Evolutionary conservation across 2,113 vertebrate genomes (phyloP).

Genomic region (Eurypyga helias): DNA sequence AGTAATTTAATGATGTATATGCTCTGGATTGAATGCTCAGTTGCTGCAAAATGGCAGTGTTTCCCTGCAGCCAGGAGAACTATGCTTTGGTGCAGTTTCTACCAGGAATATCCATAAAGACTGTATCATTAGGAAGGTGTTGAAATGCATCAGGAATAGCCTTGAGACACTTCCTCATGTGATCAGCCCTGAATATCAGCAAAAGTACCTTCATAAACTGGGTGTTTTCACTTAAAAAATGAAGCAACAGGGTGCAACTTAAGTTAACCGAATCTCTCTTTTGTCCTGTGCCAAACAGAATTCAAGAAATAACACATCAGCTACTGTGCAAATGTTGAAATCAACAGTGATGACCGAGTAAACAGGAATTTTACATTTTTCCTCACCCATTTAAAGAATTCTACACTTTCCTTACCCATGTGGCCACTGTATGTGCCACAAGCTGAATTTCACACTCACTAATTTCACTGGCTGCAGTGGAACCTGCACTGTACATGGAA

Average conservation of each 20-base stretch:
- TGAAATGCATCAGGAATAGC: neutral
- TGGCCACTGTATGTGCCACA: neutral
- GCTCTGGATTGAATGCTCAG: neutral
- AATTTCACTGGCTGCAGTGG: neutral
- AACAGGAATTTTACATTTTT: neutral
- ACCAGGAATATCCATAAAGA: neutral
- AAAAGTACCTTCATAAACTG: neutral
- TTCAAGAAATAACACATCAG: neutral
- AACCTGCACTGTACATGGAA: neutral
- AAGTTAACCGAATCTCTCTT: neutral
- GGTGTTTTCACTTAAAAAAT: neutral
- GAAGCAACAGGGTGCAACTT: neutral
- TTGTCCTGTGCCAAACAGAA: neutral
- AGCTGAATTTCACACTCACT: neutral
- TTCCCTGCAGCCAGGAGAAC: neutral
- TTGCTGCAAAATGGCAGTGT: neutral
- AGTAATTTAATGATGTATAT: slow-evolving; percentile 21
- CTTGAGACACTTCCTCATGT: neutral
- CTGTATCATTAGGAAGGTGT: neutral
- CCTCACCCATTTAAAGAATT: neutral
- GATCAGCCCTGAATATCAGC: neutral
- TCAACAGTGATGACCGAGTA: neutral
- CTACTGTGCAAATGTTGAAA: neutral
- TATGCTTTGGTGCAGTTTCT: neutral
- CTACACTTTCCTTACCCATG: too few relatives aligned